These are phyloP conservation scores for Vanacampus margaritifer DNA, from an alignment of 2,113 vertebrate genomes.

Conservation along the genomic window DNA sequence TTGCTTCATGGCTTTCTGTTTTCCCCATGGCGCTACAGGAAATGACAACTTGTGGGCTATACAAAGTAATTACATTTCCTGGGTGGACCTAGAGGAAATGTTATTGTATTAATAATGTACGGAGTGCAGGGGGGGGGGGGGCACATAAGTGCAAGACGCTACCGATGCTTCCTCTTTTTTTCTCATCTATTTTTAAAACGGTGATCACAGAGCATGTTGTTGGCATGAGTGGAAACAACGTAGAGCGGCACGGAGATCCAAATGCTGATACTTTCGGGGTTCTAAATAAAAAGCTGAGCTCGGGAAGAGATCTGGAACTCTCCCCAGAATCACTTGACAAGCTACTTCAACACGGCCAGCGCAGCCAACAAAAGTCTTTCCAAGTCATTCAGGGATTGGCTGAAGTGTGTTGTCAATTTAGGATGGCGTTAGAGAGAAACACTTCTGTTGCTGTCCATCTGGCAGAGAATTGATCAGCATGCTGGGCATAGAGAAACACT, in stretches of 20 bases:
- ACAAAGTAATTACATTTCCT: slow-evolving; percentile 66
- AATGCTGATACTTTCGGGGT: slow-evolving; percentile 19
- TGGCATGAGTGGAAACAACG: slow-evolving; percentile 10
- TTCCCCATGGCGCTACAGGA: slow-evolving; percentile 68
- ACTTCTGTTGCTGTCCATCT: slow-evolving; percentile 35
- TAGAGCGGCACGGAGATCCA: slow-evolving; percentile 4
- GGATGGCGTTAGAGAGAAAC: slow-evolving; percentile 16
- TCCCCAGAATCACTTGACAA: slow-evolving; percentile 37
- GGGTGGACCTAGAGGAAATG: slow-evolving; percentile 53
- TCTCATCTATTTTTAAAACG: slow-evolving; percentile 17
- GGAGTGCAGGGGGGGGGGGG: slow-evolving; percentile 31
- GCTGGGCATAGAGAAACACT: slow-evolving; percentile 23
- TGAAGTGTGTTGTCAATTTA: slow-evolving; percentile 23
- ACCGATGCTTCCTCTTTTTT: neutral
- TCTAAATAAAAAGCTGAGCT: slow-evolving; percentile 13
- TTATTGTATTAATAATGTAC: slow-evolving; percentile 65
- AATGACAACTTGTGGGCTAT: slow-evolving; percentile 68
- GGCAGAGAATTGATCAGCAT: slow-evolving; percentile 30
- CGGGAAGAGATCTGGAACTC: slow-evolving; percentile 15
- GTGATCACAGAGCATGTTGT: slow-evolving; percentile 15
- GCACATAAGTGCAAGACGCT: slow-evolving; percentile 36
- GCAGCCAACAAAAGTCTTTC: slow-evolving; percentile 34
- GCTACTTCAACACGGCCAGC: slow-evolving; percentile 22
- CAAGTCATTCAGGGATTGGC: slow-evolving; percentile 37
- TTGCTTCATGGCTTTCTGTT: slow-evolving; percentile 62